Evolutionary conservation across 2,113 vertebrate species (phyloP).

Genomic region (Taurulus bubalis): DNA sequence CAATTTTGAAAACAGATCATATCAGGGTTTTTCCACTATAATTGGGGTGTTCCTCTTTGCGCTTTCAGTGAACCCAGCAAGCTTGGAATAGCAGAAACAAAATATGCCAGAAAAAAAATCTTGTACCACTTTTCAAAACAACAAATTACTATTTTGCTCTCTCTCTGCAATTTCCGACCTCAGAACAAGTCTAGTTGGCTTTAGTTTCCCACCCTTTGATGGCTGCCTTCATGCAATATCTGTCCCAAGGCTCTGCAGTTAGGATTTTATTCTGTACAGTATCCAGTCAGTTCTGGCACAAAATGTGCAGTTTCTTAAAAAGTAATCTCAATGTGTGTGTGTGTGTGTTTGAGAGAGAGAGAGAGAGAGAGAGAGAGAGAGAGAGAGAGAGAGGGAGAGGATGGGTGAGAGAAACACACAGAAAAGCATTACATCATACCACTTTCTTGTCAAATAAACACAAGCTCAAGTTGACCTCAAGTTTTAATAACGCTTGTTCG

Average conservation of each 20-base stretch:
- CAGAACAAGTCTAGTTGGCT: neutral
- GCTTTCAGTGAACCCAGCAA: no score
- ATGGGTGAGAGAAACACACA: neutral
- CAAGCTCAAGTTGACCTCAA: neutral
- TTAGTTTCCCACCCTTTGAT: slow-evolving; percentile 4
- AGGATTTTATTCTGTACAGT: slow-evolving; percentile 1
- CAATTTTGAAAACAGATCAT: no score
- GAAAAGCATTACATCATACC: slow-evolving; percentile 2
- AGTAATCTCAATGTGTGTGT: neutral
- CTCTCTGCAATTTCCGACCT: neutral
- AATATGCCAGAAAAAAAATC: neutral
- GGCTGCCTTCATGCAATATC: no score
- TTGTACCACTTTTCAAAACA: neutral
- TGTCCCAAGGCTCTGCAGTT: slow-evolving; percentile 9
- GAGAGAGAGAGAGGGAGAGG: neutral
- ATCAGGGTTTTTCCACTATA: no score
- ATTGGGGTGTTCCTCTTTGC: no score
- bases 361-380: no score
- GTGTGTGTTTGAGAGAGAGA: no score
- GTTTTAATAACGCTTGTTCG: neutral
- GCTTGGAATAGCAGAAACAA: neutral
- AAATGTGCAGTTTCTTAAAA: slow-evolving; percentile 23
- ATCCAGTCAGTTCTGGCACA: slow-evolving; percentile 6
- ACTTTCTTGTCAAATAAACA: slow-evolving; percentile 15
- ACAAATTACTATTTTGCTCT: neutral